Base-by-base conservation (phyloP, 2,797 vertebrate species). In the Sebastes hubbsi region DNA sequence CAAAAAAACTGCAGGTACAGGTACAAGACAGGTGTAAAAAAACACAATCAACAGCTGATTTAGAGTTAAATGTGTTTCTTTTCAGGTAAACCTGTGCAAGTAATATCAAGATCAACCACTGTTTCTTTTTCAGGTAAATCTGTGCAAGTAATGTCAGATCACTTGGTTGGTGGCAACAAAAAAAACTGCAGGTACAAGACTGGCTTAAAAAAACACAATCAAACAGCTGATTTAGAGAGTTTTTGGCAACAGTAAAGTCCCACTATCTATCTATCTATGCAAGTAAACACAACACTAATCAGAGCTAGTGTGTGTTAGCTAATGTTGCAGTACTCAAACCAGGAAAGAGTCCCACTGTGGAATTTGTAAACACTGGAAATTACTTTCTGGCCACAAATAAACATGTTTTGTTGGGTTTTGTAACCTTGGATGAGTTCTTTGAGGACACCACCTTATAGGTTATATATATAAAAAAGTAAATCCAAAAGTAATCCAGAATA, bases 301-400 rank as follows among this genome's bases (percentile, higher is more conserved):
- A 4, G 72, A 81, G 90, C 91, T 87, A 93, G 89, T 92, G 78
- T 92, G 89, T 95, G 95, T 96, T 96, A 96, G 94, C 95, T 96
- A 91, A 95, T 89, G 91, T 81, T 87, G 92, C 91, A 93, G 87
- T 66, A 80, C 86, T 90, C 85, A 83, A 90, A 90, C 87, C 92
- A 91, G 91, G 91, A 92, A 84, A 94, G 88, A 91, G 94, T 93
- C 90, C 93, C 94, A 76, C 87, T 63, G 84, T 82, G 84, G 83
- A 87, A 87, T 83, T 52, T 90, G 88, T 75, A 87, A 94, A 94
- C 93, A 89, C 91, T 91, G 64, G 82, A 92, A 88, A 78, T 86
- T 30, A 89, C 89, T 93, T 89, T 91, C 78, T 84, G 91, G 79
- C 88, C 90, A 80, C 92, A 88, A 91, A 95, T 92, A 83, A 92